Percentiles rank a stretch among this genome's conserved stretches.
Evolutionary conservation across 1,140 invertebrate species (phyloP).

Genomic region (Belonocnema kinseyi): DNA sequence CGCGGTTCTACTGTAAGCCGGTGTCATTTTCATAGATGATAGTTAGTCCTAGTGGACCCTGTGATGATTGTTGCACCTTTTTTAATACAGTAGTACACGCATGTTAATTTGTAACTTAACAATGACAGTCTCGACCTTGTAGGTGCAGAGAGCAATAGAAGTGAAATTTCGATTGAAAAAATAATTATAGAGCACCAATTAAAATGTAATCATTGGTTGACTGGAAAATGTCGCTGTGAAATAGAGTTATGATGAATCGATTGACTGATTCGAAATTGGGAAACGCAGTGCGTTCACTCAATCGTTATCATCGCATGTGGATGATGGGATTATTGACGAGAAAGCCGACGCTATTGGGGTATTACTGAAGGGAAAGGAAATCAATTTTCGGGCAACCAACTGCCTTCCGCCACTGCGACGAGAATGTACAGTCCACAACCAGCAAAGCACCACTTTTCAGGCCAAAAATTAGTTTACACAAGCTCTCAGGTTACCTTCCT

Average conservation of each 20-base stretch:
- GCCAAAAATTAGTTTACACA: neutral
- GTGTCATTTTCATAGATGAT: too few relatives aligned
- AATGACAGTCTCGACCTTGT: too few relatives aligned
- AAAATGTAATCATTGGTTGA: slow-evolving; percentile 27
- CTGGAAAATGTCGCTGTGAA: slow-evolving; percentile 13
- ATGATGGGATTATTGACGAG: slow-evolving; percentile 28
- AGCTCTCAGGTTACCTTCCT: neutral
- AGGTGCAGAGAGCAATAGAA: too few relatives aligned
- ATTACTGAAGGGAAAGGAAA: slow-evolving; percentile 14
- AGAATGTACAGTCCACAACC: neutral
- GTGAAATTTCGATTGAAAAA: too few relatives aligned
- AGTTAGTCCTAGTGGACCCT: too few relatives aligned
- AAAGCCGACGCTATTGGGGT: neutral
- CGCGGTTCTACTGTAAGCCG: too few relatives aligned
- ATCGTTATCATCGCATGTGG: slow-evolving; percentile 23
- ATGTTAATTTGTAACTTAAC: too few relatives aligned
- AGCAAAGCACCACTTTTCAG: neutral
- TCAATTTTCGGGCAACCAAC: slow-evolving; percentile 14
- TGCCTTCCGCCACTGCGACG: slow-evolving; percentile 1
- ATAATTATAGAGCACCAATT: too few relatives aligned
- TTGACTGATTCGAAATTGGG: slow-evolving; percentile 13
- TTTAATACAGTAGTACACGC: too few relatives aligned
- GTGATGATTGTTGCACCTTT: too few relatives aligned
- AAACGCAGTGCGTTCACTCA: neutral
- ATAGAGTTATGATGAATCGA: slow-evolving; percentile 28